phyloP scores from a whole-genome alignment of 2,113 vertebrate genomes.

The Ailuropoda melanoleuca region DNA sequence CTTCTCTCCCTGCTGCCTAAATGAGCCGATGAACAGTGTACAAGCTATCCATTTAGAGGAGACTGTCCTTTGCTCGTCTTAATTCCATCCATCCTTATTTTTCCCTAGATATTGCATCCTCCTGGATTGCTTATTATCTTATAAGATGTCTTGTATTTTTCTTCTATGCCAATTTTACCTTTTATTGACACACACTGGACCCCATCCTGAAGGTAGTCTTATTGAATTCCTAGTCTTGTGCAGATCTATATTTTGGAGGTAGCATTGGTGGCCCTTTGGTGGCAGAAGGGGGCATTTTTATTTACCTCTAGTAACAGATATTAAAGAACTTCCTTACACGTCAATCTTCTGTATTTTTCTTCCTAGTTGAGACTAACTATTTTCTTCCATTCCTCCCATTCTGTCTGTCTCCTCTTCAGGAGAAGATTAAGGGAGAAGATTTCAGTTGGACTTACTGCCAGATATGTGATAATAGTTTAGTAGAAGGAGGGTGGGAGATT shows the following conservation, averaged over 20 bases:
- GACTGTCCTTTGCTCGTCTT: neutral
- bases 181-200: neutral
- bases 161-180: neutral
- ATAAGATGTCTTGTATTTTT: neutral
- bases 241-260: neutral
- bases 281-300: neutral
- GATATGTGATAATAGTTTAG: neutral
- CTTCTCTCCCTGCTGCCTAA: neutral
- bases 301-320: neutral
- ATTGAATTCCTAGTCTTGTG: neutral
- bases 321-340: neutral
- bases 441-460: neutral
- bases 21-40: neutral
- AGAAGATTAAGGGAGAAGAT: neutral
- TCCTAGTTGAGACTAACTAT: neutral
- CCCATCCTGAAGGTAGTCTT: neutral
- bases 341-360: neutral
- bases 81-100: neutral
- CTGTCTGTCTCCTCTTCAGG: neutral
- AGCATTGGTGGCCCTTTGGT: neutral
- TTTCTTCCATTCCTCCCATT: neutral
- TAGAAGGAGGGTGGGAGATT: neutral
- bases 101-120: neutral
- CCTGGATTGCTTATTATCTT: neutral
- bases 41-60: accelerated